Evolutionary conservation across 2,888 invertebrate genomes (phyloP).

Genomic region (Drepana falcataria): DNA sequence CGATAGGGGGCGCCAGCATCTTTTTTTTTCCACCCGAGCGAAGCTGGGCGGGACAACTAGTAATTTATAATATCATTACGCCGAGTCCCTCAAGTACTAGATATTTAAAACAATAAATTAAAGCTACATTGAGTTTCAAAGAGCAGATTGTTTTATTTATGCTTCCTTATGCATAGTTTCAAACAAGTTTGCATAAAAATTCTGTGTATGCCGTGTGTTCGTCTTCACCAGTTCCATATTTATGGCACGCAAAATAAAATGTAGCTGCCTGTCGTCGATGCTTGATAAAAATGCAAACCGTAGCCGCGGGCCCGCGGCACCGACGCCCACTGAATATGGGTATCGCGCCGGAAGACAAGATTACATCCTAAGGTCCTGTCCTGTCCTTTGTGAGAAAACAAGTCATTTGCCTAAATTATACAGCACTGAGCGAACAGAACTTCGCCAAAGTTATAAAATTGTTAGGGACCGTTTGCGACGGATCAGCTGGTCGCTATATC

Average conservation of each 20-base stretch:
- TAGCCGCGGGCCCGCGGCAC: slow-evolving; percentile 54
- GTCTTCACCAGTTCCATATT: slow-evolving; percentile 67
- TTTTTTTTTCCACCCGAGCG: too few species aligned
- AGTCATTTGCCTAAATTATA: slow-evolving; percentile 36
- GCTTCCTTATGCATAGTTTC: slow-evolving; percentile 72
- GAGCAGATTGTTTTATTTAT: slow-evolving; percentile 45
- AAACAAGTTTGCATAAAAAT: slow-evolving; percentile 72
- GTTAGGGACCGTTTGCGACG: slow-evolving; percentile 24
- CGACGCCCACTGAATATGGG: slow-evolving; percentile 59
- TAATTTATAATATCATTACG: too few species aligned
- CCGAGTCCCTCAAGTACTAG: too few species aligned
- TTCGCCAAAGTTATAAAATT: slow-evolving; percentile 21
- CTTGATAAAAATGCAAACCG: slow-evolving; percentile 76
- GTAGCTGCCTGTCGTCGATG: slow-evolving; percentile 63
- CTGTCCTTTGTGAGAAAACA: slow-evolving; percentile 29
- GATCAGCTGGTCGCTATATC: slow-evolving; percentile 21
- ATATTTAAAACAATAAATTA: too few species aligned
- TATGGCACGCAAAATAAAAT: slow-evolving; percentile 75
- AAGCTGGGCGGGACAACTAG: too few species aligned
- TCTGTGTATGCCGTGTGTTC: slow-evolving; percentile 58
- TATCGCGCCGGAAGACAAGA: slow-evolving; percentile 46
- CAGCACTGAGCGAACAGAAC: slow-evolving; percentile 15
- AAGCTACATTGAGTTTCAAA: too few species aligned
- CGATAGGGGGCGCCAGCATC: too few species aligned
- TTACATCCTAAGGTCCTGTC: slow-evolving; percentile 45